These are phyloP conservation scores for Microchirus variegatus DNA, from an alignment of 2,797 vertebrate genomes.

Conservation along the genomic window DNA sequence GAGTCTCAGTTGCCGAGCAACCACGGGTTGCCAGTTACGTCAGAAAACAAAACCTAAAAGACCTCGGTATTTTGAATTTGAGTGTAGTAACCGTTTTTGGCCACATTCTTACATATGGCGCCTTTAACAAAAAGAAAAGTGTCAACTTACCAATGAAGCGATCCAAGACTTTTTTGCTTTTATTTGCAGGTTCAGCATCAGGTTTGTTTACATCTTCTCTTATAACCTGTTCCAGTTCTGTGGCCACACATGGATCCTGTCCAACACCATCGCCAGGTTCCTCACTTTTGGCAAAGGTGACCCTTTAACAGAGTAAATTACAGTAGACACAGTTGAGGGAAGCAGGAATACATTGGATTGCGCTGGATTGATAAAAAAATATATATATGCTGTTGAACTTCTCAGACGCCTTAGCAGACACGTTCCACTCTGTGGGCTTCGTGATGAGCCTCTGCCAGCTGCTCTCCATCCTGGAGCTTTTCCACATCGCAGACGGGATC, in stretches of 20 bases:
- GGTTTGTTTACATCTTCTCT: slow-evolving; percentile 82
- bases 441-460: slow-evolving; percentile 92
- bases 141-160: background rate
- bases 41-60: too few species aligned
- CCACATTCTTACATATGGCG: too few species aligned
- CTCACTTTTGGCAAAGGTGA: slow-evolving; percentile 93
- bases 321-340: background rate
- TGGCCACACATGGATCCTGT: slow-evolving; percentile 95
- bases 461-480: slow-evolving; percentile 88
- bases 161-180: background rate
- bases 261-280: slow-evolving; percentile 91
- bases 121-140: too few species aligned
- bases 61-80: too few species aligned
- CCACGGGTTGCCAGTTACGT: too few species aligned
- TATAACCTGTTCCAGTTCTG: slow-evolving; percentile 97
- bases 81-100: too few species aligned
- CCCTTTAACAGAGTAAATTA: slow-evolving; percentile 1
- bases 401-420: slow-evolving; percentile 90
- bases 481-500: slow-evolving; percentile 88
- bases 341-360: background rate
- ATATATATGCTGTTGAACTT: background rate
- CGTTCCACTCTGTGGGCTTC: slow-evolving; percentile 91
- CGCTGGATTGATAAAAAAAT: background rate
- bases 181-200: slow-evolving; percentile 79
- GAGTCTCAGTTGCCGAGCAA: too few species aligned